Conservation (phyloP, 2,797 vertebrate genomes). For the Halcyon leucocephala region DNA sequence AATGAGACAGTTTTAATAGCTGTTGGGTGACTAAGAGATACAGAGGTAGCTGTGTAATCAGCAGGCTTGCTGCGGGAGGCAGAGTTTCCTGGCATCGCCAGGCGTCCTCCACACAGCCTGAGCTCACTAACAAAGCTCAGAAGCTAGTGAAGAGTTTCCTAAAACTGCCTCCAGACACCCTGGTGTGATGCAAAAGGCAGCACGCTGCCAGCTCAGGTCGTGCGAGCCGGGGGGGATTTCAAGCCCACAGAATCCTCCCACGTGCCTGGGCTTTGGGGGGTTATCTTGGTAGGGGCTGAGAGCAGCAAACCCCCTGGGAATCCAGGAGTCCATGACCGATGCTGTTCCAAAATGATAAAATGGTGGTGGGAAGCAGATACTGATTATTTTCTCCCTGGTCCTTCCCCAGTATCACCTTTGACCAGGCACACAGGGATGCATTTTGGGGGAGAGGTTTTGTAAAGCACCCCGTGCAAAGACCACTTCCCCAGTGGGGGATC, state of each 20-base stretch:
- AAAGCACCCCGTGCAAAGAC: background rate
- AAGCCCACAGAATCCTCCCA: background rate
- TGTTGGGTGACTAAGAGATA: background rate
- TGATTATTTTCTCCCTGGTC: background rate
- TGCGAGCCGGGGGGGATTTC: background rate
- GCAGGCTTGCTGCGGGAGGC: background rate
- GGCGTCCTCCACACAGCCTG: background rate
- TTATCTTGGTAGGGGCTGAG: background rate
- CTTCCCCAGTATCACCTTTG: too few relatives aligned
- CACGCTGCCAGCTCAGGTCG: background rate
- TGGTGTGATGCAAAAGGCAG: background rate
- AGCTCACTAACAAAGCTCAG: background rate
- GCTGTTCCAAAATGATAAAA: background rate
- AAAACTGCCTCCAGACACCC: background rate
- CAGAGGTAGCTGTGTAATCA: background rate
- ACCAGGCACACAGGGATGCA: background rate
- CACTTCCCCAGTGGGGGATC: background rate
- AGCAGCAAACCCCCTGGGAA: background rate
- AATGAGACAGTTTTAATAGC: background rate
- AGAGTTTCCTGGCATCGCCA: background rate
- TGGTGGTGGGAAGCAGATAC: background rate
- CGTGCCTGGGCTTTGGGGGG: accelerated
- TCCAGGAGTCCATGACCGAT: background rate
- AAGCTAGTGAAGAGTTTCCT: background rate
- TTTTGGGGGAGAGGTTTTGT: background rate